These are phyloP conservation scores for Poecilia gillii DNA, from an alignment of 2,797 vertebrate genomes.

Conservation along the genomic window DNA sequence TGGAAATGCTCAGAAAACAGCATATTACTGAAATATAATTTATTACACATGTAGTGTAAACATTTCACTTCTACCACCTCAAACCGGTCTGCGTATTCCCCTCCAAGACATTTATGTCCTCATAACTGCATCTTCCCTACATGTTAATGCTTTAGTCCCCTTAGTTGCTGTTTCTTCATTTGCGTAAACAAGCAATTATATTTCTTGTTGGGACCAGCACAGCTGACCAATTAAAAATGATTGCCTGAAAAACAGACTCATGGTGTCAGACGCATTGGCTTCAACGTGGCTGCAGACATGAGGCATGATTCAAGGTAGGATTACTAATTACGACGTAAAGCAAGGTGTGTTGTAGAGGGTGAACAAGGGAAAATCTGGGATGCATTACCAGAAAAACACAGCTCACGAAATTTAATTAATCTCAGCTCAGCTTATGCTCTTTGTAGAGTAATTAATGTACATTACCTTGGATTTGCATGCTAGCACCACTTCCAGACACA, in stretches of 20 bases:
- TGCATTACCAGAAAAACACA: neutral
- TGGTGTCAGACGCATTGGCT: neutral
- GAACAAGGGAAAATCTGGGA: neutral
- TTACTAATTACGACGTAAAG: neutral
- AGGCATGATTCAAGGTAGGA: neutral
- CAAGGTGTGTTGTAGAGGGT: neutral
- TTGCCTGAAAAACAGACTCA: neutral
- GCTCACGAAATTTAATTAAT: neutral
- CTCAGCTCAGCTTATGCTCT: neutral
- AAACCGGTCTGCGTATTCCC: neutral
- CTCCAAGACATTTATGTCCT: neutral
- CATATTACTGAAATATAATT: neutral
- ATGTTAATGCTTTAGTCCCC: neutral
- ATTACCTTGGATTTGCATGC: neutral
- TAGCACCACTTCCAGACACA: too few species aligned
- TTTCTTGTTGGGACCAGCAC: neutral
- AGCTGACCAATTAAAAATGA: slow-evolving; percentile 2
- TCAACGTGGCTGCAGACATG: neutral
- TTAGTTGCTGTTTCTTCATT: neutral
- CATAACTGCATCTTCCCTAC: neutral
- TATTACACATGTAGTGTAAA: neutral
- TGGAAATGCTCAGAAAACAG: neutral
- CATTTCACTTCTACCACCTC: neutral
- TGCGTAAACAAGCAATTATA: neutral
- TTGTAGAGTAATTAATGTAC: neutral